These are phyloP conservation scores for Orchesellides sinensis DNA, from an alignment of 2,888 invertebrate species.

Conservation along the genomic window DNA sequence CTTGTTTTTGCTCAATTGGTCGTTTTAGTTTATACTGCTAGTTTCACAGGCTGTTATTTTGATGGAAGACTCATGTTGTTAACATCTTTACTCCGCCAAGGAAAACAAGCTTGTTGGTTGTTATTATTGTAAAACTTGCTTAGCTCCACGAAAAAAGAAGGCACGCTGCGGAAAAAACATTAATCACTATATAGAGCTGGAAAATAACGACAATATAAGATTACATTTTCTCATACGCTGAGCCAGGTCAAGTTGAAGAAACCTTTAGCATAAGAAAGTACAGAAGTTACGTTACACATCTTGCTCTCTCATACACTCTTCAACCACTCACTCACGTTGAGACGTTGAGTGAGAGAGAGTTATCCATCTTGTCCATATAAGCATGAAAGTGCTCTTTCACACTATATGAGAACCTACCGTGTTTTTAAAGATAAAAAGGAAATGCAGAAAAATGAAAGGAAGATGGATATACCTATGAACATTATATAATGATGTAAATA, in stretches of 20 bases:
- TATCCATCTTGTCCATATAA: constrained; percentile 41
- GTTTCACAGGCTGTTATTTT: constrained; percentile 40
- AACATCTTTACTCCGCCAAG: constrained; percentile 7
- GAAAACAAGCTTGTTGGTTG: constrained; percentile 8
- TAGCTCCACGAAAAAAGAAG: constrained; percentile 6
- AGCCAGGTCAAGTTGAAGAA: constrained; percentile 19
- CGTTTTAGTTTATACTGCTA: constrained; percentile 3
- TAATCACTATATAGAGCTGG: not conserved
- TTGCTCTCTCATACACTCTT: not conserved
- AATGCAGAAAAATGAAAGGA: not conserved
- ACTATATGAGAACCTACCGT: constrained; percentile 28
- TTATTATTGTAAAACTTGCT: constrained; percentile 36
- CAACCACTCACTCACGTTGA: not conserved
- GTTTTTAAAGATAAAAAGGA: not conserved
- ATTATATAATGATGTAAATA: not conserved
- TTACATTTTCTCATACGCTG: constrained; percentile 3
- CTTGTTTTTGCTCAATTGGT: not conserved
- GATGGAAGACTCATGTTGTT: constrained; percentile 34
- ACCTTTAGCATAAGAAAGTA: not conserved
- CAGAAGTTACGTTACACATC: not conserved
- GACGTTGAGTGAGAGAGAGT: constrained; percentile 13
- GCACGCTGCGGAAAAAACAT: too few species aligned
- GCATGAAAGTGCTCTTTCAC: constrained; percentile 39
- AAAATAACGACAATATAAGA: not conserved
- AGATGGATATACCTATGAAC: not conserved